Conservation (phyloP, 2,113 vertebrate genomes). For the Chaetodon auriga region DNA sequence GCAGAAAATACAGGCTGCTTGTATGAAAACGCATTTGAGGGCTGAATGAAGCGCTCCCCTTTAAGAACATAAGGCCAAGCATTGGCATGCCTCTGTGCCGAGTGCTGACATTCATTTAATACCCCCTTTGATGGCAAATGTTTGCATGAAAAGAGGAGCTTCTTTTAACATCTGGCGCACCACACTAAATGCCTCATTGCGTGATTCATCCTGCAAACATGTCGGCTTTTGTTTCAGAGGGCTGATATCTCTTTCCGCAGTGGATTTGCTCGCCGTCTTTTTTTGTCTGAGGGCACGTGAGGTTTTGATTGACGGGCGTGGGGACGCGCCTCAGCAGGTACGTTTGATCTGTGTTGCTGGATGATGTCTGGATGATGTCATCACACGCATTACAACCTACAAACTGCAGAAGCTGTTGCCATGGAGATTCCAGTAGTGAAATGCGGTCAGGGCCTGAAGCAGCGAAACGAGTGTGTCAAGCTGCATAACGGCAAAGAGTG, state of each 20-base stretch:
- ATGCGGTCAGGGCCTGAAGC: slow-evolving; percentile 68
- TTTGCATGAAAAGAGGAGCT: not conserved
- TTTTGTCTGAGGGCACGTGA: not conserved
- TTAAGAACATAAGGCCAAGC: not conserved
- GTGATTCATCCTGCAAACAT: not conserved
- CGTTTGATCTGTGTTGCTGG: slow-evolving; percentile 38
- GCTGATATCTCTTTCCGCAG: not conserved
- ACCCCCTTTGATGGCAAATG: not conserved
- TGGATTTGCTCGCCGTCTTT: not conserved
- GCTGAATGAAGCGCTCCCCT: not conserved
- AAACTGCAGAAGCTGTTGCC: slow-evolving; percentile 76
- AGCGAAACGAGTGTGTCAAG: slow-evolving; percentile 64
- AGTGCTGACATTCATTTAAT: not conserved
- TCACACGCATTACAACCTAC: slow-evolving; percentile 51
- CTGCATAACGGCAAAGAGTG: slow-evolving; percentile 60
- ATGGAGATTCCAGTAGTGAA: slow-evolving; percentile 72
- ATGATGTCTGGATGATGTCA: slow-evolving; percentile 60
- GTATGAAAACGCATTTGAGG: not conserved
- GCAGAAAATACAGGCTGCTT: not conserved
- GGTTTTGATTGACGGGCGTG: slow-evolving; percentile 37
- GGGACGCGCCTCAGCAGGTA: slow-evolving; percentile 34
- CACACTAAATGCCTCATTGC: not conserved
- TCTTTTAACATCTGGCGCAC: not conserved
- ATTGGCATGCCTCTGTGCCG: not conserved
- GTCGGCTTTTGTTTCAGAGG: not conserved